These are phyloP conservation scores for Enteromius mattozi DNA, from an alignment of 2,797 vertebrate species.

Conservation along the genomic window DNA sequence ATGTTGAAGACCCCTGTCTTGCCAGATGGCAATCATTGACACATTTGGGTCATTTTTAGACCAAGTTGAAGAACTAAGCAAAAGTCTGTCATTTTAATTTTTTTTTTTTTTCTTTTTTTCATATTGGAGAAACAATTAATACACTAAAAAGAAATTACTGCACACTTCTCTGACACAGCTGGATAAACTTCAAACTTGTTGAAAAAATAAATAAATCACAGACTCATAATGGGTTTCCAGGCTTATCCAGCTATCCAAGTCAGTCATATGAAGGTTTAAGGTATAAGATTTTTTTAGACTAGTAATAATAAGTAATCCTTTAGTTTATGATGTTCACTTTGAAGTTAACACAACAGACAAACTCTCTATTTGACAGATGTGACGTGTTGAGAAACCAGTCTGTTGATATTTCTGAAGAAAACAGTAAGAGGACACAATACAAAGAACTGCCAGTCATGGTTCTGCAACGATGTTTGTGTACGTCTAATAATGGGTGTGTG, in stretches of 20 bases:
- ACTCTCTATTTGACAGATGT: neutral
- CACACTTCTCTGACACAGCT: too few species aligned
- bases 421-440: conserved; percentile 25
- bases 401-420: conserved; percentile 16
- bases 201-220: too few species aligned
- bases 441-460: conserved; percentile 3
- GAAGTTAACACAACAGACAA: neutral
- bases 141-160: too few species aligned
- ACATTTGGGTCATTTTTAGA: neutral
- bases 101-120: too few species aligned
- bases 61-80: neutral
- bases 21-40: neutral
- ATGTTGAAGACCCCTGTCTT: too few species aligned
- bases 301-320: neutral
- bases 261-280: neutral
- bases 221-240: too few species aligned
- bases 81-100: neutral
- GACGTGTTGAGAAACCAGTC: conserved; percentile 14
- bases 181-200: too few species aligned
- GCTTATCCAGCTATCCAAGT: neutral
- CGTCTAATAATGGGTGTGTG: conserved; percentile 9
- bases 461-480: conserved; percentile 33
- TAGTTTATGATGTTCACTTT: neutral
- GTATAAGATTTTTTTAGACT: neutral
- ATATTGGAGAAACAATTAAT: too few species aligned